phyloP scores from a whole-genome alignment of 2,888 invertebrate species.

The Harpagoxenus sublaevis region DNA sequence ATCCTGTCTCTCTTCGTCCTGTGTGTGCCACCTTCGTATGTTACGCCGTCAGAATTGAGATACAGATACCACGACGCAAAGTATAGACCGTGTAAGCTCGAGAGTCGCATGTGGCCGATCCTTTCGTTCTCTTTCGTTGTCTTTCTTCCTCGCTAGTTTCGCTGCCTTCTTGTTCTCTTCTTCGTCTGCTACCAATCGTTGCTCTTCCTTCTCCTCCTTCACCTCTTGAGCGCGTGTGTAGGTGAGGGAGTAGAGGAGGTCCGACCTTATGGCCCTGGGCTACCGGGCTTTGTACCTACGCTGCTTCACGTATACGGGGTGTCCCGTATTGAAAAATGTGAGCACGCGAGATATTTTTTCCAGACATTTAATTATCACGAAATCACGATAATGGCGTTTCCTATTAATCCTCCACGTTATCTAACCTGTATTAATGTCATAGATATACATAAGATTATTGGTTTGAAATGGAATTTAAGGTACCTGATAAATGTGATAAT shows the following conservation, averaged over 20 bases:
- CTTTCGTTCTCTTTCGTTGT: slow-evolving; percentile 57
- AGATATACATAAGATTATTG: background rate
- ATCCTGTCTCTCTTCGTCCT: slow-evolving; percentile 53
- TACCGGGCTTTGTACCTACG: slow-evolving; percentile 84
- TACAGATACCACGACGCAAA: slow-evolving; percentile 83
- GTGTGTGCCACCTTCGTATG: slow-evolving; percentile 68
- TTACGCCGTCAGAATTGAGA: slow-evolving; percentile 82
- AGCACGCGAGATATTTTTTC: slow-evolving; percentile 18
- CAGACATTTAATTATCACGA: slow-evolving; percentile 24
- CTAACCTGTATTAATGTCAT: background rate
- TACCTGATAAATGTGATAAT: background rate
- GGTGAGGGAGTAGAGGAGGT: slow-evolving; percentile 83
- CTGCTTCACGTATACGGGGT: slow-evolving; percentile 78
- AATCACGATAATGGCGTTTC: background rate
- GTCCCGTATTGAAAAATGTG: slow-evolving; percentile 68
- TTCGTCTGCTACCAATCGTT: slow-evolving; percentile 41
- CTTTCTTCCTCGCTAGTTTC: slow-evolving; percentile 29
- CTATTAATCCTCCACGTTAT: background rate
- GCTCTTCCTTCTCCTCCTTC: slow-evolving; percentile 39
- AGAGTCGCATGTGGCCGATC: slow-evolving; percentile 76
- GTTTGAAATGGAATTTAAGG: slow-evolving; percentile 11
- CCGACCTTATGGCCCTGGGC: slow-evolving; percentile 85
- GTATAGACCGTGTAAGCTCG: slow-evolving; percentile 80
- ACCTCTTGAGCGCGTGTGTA: slow-evolving; percentile 75
- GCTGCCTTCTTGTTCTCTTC: slow-evolving; percentile 43